Percentiles rank a stretch among this genome's conserved stretches.
These are phyloP conservation scores for Gallinago solitaria DNA, from an alignment of 2,797 vertebrate genomes.

Conservation along the genomic window DNA sequence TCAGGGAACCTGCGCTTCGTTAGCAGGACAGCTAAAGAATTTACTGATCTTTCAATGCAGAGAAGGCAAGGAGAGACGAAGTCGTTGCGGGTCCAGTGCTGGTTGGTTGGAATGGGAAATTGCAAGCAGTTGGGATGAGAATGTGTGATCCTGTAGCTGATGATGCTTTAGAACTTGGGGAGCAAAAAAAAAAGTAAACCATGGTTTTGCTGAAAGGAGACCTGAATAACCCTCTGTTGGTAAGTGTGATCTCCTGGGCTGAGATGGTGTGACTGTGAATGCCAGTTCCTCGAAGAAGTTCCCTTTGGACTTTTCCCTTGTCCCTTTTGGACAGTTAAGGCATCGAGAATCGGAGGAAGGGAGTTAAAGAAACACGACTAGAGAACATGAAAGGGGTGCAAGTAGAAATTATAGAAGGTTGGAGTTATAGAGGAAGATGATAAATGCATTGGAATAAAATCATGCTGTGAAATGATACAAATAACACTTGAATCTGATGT, in stretches of 20 bases:
- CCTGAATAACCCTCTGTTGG: accelerated
- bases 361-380: accelerated
- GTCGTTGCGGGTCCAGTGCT: accelerated
- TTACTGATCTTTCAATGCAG: neutral
- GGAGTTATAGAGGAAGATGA: neutral
- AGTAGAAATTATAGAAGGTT: accelerated
- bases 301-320: accelerated
- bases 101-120: neutral
- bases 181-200: neutral
- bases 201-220: neutral
- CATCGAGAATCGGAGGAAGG: neutral
- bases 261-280: neutral
- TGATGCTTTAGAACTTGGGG: neutral
- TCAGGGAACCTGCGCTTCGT: neutral
- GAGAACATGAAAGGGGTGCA: accelerated
- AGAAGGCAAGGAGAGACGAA: neutral
- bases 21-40: neutral
- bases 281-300: neutral
- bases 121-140: accelerated
- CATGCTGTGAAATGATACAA: accelerated
- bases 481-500: neutral
- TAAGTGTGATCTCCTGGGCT: neutral
- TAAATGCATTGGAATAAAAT: neutral
- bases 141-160: neutral
- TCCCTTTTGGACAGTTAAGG: no score